These are phyloP conservation scores for Piaya cayana DNA, from an alignment of 2,113 vertebrate species.

Conservation along the genomic window DNA sequence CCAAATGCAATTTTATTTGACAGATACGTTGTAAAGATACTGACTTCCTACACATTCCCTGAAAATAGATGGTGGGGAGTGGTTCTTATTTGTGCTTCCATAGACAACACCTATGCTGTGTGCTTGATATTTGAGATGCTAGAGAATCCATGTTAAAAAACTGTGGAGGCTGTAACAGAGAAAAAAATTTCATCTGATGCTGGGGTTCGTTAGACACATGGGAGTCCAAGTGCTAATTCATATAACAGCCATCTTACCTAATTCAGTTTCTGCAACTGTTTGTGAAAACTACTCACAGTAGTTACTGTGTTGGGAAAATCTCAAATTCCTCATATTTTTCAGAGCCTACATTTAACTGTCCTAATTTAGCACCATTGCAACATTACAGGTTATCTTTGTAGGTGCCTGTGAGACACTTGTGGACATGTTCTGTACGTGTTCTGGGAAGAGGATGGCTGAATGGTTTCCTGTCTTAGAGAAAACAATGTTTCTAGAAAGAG, in stretches of 20 bases:
- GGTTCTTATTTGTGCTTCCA: not conserved
- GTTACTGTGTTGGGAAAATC: rapidly evolving
- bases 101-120: not conserved
- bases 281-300: not conserved
- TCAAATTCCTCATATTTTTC: not conserved
- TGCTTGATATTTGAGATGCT: not conserved
- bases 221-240: not conserved
- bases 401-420: not conserved
- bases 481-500: not conserved
- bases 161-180: not conserved
- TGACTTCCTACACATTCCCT: not conserved
- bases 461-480: not conserved
- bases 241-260: not conserved
- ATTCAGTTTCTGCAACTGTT: not conserved
- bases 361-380: not conserved
- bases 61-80: not conserved
- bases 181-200: not conserved
- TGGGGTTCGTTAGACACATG: not conserved
- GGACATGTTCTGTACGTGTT: not conserved
- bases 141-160: not conserved
- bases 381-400: not conserved
- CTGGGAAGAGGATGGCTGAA: not conserved
- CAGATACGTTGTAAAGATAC: not conserved
- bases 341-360: not conserved
- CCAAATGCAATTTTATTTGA: not conserved